Evolutionary conservation across 2,888 invertebrate species (phyloP).

Genomic region (Cybosia mesomella): DNA sequence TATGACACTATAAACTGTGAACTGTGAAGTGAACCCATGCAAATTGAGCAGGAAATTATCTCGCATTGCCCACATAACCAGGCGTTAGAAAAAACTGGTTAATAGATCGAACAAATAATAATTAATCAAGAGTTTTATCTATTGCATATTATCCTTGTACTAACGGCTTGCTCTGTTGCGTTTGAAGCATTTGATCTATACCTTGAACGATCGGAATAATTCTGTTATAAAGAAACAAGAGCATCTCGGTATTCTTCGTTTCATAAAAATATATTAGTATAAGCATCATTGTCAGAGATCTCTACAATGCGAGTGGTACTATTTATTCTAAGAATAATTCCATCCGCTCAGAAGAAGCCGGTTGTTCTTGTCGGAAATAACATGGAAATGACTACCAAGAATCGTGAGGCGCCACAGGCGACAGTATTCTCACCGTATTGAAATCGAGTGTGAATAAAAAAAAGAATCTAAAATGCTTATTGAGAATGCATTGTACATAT

Average conservation of each 20-base stretch:
- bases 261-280: conserved; percentile 2
- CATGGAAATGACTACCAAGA: conserved; percentile 20
- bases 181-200: conserved; percentile 5
- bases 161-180: background rate
- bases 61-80: background rate
- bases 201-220: background rate
- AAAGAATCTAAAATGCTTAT: conserved; percentile 27
- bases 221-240: conserved; percentile 2
- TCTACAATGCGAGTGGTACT: background rate
- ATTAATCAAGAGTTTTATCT: background rate
- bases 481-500: conserved; percentile 55
- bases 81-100: background rate
- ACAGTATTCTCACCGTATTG: conserved; percentile 22
- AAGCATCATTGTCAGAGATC: conserved; percentile 14
- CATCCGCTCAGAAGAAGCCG: conserved; percentile 16
- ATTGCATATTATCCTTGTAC: background rate
- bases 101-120: background rate
- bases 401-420: conserved; percentile 18
- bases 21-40: background rate
- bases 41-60: background rate
- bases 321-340: conserved; percentile 15
- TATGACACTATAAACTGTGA: background rate
- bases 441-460: conserved; percentile 21
- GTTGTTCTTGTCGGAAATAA: conserved; percentile 16
- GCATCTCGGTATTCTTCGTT: conserved; percentile 1